Conservation (phyloP, 2,113 vertebrate genomes). For the Boleophthalmus pectinirostris region DNA sequence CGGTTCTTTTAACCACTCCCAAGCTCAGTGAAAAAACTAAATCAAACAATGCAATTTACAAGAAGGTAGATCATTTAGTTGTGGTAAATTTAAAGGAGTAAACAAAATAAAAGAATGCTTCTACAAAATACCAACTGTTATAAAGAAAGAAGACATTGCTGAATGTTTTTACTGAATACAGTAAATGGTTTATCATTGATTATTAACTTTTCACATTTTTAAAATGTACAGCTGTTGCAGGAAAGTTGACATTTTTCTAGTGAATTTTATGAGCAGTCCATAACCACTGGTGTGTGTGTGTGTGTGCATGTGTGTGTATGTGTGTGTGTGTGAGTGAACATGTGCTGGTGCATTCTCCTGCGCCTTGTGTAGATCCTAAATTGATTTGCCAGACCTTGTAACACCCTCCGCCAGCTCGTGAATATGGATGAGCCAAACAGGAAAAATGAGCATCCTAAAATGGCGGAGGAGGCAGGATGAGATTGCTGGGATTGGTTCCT, state of each 20-base stretch:
- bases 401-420: conserved; percentile 55
- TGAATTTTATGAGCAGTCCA: background rate
- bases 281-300: background rate
- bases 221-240: background rate
- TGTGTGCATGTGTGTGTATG: background rate
- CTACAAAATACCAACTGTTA: background rate
- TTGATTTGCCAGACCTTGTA: conserved; percentile 64
- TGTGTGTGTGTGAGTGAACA: background rate
- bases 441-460: conserved; percentile 50
- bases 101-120: background rate
- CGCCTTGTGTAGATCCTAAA: conserved; percentile 49
- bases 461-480: conserved; percentile 47
- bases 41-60: background rate
- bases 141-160: background rate
- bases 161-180: background rate
- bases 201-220: background rate
- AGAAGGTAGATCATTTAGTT: background rate
- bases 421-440: conserved; percentile 68
- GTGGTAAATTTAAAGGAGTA: background rate
- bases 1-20: background rate
- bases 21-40: background rate
- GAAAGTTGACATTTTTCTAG: background rate
- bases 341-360: conserved; percentile 13
- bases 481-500: conserved; percentile 24
- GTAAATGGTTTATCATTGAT: background rate